Percentiles rank a stretch among this genome's conserved stretches.
phyloP scores from a whole-genome alignment of 2,113 vertebrate genomes.

The Syngnathus floridae region DNA sequence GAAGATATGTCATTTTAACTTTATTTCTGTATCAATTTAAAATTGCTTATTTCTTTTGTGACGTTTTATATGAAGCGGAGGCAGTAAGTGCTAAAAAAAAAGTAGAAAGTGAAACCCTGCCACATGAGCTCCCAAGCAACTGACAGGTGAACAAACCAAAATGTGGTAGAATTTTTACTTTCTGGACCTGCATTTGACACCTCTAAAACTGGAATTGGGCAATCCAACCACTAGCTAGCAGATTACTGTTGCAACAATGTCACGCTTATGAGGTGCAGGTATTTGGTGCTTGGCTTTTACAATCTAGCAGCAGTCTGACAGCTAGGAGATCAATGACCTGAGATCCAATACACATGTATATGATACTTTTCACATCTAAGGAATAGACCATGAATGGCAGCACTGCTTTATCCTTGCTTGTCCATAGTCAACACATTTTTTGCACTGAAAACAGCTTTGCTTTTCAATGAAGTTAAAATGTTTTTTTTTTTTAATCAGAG shows the following conservation, averaged over 20 bases:
- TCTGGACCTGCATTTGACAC: no score
- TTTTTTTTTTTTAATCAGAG: no score
- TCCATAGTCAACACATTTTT: background rate
- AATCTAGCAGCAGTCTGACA: constrained; percentile 21
- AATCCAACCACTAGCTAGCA: background rate
- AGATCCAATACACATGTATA: constrained; percentile 40
- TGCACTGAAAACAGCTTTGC: background rate
- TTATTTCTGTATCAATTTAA: no score
- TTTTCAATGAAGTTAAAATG: no score
- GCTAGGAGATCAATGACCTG: constrained; percentile 44
- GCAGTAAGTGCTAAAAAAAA: no score
- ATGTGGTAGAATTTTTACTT: no score
- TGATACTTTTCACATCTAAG: constrained; percentile 55
- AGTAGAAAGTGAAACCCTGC: no score
- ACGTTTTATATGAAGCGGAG: no score
- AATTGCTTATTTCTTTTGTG: no score
- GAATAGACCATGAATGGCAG: constrained; percentile 31
- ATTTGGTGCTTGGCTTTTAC: constrained; percentile 12
- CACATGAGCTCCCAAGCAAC: no score
- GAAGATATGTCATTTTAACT: no score
- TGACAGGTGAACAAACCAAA: no score
- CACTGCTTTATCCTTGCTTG: constrained; percentile 5
- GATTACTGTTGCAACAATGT: background rate
- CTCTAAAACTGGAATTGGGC: background rate
- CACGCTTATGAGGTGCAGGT: constrained; percentile 17